These are phyloP conservation scores for Phataginus tricuspis DNA, from an alignment of 2,797 vertebrate genomes.

Conservation along the genomic window DNA sequence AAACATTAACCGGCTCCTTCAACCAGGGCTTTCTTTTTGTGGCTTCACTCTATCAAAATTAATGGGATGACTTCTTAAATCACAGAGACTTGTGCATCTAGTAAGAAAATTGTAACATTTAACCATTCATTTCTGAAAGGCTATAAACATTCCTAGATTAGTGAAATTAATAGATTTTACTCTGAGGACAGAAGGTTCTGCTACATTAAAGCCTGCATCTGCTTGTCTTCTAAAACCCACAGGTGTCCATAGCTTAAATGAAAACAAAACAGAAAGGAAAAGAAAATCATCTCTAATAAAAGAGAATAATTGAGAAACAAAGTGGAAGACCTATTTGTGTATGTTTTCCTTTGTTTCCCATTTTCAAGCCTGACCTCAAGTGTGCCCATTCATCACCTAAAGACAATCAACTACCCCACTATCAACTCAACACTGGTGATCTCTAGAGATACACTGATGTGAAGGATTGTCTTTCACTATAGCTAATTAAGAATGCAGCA, in stretches of 20 bases:
- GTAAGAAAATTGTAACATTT: neutral
- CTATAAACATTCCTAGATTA: neutral
- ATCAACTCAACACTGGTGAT: neutral
- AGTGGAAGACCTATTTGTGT: neutral
- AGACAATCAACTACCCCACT: neutral
- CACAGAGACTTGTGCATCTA: slow-evolving; percentile 16
- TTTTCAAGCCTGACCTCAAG: neutral
- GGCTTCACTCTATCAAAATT: neutral
- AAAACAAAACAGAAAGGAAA: neutral
- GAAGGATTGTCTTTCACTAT: neutral
- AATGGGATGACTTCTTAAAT: slow-evolving; percentile 9
- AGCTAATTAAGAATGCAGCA: neutral
- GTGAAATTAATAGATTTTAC: slow-evolving; percentile 15
- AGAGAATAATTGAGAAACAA: slow-evolving; percentile 3
- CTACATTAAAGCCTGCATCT: neutral
- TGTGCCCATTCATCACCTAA: neutral
- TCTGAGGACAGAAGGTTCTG: neutral
- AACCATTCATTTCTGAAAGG: neutral
- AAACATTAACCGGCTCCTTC: neutral
- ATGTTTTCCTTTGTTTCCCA: neutral
- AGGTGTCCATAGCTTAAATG: neutral
- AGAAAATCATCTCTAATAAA: neutral
- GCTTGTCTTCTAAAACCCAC: slow-evolving; percentile 7
- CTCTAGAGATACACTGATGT: neutral
- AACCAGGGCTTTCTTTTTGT: neutral